These are phyloP conservation scores for Prorops nasuta DNA, from an alignment of 1,140 invertebrate species.

Conservation along the genomic window DNA sequence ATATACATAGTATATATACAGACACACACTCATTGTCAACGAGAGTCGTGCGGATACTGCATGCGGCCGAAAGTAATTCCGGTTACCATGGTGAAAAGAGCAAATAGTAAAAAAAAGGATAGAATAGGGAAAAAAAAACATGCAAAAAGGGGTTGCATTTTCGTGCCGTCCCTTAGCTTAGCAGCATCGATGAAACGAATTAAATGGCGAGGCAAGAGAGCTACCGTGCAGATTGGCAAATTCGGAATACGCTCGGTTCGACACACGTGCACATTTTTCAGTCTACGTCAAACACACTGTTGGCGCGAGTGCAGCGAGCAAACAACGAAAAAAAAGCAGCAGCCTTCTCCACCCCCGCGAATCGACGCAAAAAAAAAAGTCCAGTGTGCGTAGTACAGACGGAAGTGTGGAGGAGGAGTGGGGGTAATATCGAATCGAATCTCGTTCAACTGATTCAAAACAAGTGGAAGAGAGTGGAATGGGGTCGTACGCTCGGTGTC, in stretches of 20 bases:
- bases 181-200: conserved; percentile 25
- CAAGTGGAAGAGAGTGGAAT: neutral
- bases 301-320: conserved; percentile 8
- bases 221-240: conserved; percentile 28
- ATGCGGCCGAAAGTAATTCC: conserved; percentile 18
- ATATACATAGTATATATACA: no score
- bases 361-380: neutral
- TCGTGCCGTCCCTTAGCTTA: neutral
- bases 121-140: conserved; percentile 7
- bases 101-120: neutral
- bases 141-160: neutral
- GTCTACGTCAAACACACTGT: conserved; percentile 32
- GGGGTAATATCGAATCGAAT: no score
- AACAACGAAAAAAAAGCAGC: conserved; percentile 10
- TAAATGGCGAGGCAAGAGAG: conserved; percentile 17
- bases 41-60: no score
- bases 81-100: neutral
- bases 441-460: no score
- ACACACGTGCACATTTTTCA: conserved; percentile 32
- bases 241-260: conserved; percentile 15
- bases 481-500: conserved; percentile 9
- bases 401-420: no score
- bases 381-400: neutral
- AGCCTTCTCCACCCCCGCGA: no score
- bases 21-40: neutral